These are phyloP conservation scores for Mus spicilegus DNA, from an alignment of 2,113 vertebrate species.

Conservation along the genomic window DNA sequence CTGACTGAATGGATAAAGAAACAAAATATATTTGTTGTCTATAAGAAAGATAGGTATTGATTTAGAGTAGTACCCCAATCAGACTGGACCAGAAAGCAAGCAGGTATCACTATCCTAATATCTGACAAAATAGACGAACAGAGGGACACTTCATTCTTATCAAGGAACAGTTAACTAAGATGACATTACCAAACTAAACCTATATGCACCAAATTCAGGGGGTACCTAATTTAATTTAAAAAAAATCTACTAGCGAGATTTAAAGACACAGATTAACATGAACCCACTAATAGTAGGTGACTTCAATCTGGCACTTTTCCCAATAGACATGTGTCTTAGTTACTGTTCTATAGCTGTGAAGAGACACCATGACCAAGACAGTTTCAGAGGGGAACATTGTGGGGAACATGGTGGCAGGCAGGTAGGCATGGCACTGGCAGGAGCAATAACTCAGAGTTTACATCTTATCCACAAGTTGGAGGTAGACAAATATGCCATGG, in stretches of 20 bases:
- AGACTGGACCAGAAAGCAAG: neutral
- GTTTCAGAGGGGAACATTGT: neutral
- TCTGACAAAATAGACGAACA: neutral
- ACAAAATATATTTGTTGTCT: neutral
- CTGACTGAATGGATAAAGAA: neutral
- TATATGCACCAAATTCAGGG: neutral
- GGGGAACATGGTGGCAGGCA: neutral
- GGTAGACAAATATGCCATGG: neutral
- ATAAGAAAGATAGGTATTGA: neutral
- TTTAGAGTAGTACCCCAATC: neutral
- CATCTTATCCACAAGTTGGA: neutral
- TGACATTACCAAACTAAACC: neutral
- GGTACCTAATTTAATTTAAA: neutral
- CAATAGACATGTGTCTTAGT: neutral
- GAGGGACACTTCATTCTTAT: neutral
- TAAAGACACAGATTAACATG: neutral
- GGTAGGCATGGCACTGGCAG: neutral
- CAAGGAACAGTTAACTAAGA: neutral
- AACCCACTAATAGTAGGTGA: neutral
- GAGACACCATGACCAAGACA: neutral
- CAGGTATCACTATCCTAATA: neutral
- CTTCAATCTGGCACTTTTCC: neutral
- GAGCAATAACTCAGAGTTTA: neutral
- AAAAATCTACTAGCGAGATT: neutral
- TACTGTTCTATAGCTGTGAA: neutral